Evolutionary conservation across 2,797 vertebrate genomes (phyloP), one percentile per base, ranked within the genome.

Genomic region (Acanthurus lineatus): DNA sequence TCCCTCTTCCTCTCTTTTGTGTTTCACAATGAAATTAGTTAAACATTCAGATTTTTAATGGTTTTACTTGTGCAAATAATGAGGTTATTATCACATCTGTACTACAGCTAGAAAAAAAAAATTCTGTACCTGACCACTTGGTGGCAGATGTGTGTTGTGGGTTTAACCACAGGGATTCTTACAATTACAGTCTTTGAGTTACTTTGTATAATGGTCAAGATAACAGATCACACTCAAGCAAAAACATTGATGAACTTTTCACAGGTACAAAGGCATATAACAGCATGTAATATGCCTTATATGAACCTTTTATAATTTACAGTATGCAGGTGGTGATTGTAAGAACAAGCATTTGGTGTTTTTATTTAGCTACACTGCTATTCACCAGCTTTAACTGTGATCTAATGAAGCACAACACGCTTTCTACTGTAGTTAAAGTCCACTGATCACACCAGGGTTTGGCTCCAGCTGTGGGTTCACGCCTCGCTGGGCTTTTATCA

Each of bases 121-220:
- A 14, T 51, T 76, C 73, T 35, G 51, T 68, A 54, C 57, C 6
- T 60, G 48, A 40, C 88, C 92, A 90, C 86, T 73, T 73, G 92
- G 81, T 88, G 92, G 90, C 82, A 88, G 69, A 48, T 56, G 83
- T 86, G 69, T 73, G 35, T 72, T 73, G 69, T 40, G 44, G 44
- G 17, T 75, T 54, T 48, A 49, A 38, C 10, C 15, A 47, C 22
- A 66, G 1, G 9, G 9, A 52, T 38, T 16, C 44, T 73, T 3
- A 10, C 4, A 44, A 28, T 53, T 19, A 17, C 8, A 35, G 8
- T 8, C 40, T 2, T 32, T 32, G 0, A 69, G 32, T 61, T 69
- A 38, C 48, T 65, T 19, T 6, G 16, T 12, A 8, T 49, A 38
- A 77, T 19, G 51, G 4, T 70, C 19, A 14, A 32, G 54, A 73